Evolutionary conservation across 2,113 vertebrate genomes (phyloP), one percentile per base, ranked within the genome.

Genomic region (Clinocottus analis): DNA sequence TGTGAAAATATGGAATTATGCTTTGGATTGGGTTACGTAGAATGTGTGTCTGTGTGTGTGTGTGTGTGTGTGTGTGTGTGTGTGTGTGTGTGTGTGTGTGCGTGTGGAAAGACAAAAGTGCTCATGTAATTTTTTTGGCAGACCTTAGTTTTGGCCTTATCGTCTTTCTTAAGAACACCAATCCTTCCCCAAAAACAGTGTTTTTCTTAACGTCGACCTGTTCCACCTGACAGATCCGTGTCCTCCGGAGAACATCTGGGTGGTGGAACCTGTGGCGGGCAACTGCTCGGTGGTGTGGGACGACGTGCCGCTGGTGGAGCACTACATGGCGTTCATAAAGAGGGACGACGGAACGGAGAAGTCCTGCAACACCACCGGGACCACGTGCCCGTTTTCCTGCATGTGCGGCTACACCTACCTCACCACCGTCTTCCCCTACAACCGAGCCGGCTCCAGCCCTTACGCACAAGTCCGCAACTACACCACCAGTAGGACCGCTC

Each of bases 341-440:
- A 96, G 96, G 2, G 96, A 97, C 13, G 96, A 98, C 16, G 97
- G 97, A 29, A 90, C 90, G 5, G 97, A 98, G 90, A 91, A 83
- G 2, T 91, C 91, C 5, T 98, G 97, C 80, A 98, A 98, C 89
- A 99, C 97, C 21, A 96, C 96, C 10, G 61, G 66, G 53, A 95
- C 93, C 33, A 90, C 51, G 6, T 98, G 97, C 89, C 72, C 72
- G 21, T 98, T 96, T 85, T 89, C 85, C 65, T 96, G 96, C 0
- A 85, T 93, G 69, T 99, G 98, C 41, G 96, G 98, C 76, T 97
- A 96, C 92, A 97, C 96, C 10, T 98, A 96, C 72, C 95, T 97
- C 53, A 95, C 95, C 29, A 96, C 94, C 25, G 95, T 98, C 75
- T 97, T 98, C 72, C 96, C 96, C 66, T 97, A 97, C 87, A 99